phyloP scores from a whole-genome alignment of 2,113 vertebrate species.

The Eulemur macaco region DNA sequence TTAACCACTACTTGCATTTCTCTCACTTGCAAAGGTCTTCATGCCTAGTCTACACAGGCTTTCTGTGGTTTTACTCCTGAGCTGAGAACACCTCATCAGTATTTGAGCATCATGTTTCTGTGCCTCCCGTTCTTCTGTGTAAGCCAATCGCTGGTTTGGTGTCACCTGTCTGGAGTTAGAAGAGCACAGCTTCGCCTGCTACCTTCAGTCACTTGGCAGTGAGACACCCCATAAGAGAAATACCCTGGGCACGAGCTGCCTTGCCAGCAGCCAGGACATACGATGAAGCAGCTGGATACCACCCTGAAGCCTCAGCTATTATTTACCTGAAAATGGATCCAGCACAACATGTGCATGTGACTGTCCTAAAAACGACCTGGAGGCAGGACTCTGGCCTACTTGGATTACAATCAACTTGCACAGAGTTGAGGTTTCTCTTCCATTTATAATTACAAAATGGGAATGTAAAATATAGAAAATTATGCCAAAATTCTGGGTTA shows the following conservation, averaged over 20 bases:
- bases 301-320: neutral
- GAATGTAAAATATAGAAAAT: neutral
- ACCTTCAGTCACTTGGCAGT: neutral
- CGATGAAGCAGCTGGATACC: neutral
- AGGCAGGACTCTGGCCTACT: neutral
- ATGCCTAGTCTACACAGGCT: neutral
- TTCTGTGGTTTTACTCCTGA: neutral
- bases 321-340: neutral
- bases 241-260: accelerated
- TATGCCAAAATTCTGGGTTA: neutral
- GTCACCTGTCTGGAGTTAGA: neutral
- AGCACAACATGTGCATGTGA: neutral
- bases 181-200: neutral
- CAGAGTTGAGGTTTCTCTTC: neutral
- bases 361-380: accelerated
- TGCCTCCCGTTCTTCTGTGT: neutral
- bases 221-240: neutral
- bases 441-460: neutral
- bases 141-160: neutral
- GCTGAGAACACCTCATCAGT: accelerated
- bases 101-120: neutral
- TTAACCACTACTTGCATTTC: neutral
- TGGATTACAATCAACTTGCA: accelerated
- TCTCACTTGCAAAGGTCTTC: neutral
- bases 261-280: neutral